Conservation (phyloP, 2,888 invertebrate species). For the Melieria crassipennis region DNA sequence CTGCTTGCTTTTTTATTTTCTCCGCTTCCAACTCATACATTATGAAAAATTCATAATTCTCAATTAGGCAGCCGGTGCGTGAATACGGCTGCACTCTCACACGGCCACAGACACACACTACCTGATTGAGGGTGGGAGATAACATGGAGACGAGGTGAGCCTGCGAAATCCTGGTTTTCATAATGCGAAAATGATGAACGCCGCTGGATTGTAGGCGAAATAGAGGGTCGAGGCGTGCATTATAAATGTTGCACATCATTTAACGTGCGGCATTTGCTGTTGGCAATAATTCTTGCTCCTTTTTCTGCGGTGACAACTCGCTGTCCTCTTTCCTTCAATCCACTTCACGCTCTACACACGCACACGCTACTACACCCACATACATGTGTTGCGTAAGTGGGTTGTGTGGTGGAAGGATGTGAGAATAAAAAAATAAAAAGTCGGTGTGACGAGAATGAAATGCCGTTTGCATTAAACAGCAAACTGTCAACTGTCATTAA, state of each 20-base stretch:
- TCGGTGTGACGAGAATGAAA: neutral
- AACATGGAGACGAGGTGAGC: neutral
- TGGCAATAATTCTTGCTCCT: slow-evolving; percentile 20
- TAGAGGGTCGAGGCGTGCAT: too few species aligned
- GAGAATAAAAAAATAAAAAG: neutral
- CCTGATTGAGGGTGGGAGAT: neutral
- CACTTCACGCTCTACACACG: neutral
- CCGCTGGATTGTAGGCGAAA: too few species aligned
- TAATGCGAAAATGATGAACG: too few species aligned
- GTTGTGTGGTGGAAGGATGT: neutral
- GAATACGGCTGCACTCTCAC: neutral
- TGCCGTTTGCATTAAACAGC: slow-evolving; percentile 24
- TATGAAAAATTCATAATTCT: slow-evolving; percentile 49
- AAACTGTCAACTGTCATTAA: slow-evolving; percentile 42
- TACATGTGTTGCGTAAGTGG: neutral
- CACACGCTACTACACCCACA: neutral
- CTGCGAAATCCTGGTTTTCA: too few species aligned
- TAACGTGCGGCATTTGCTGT: slow-evolving; percentile 41
- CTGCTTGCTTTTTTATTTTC: neutral
- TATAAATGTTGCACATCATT: slow-evolving; percentile 44
- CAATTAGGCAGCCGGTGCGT: slow-evolving; percentile 46
- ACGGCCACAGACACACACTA: neutral
- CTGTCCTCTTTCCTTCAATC: neutral
- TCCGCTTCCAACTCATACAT: neutral
- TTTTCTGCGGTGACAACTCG: neutral